Evolutionary conservation across 2,888 invertebrate genomes (phyloP).

Genomic region (Aelia acuminata): DNA sequence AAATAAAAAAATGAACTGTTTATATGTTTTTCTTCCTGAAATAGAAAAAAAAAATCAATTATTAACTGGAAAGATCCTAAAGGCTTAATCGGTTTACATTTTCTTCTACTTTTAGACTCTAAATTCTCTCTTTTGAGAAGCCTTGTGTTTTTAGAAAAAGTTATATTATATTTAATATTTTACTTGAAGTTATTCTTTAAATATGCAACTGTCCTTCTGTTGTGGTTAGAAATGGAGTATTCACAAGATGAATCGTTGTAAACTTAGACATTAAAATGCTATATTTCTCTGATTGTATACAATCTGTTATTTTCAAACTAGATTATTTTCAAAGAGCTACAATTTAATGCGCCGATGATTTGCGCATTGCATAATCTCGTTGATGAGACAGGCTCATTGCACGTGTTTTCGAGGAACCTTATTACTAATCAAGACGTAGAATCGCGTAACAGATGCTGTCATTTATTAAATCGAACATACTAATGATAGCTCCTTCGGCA

Average conservation of each 20-base stretch:
- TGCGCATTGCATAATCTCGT: neutral
- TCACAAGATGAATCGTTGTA: neutral
- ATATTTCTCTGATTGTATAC: neutral
- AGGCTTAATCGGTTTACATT: too few relatives aligned
- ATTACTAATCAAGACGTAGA: constrained; percentile 41
- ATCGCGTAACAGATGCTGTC: constrained; percentile 36
- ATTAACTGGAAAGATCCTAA: too few relatives aligned
- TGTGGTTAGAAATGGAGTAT: too few relatives aligned
- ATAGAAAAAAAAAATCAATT: too few relatives aligned
- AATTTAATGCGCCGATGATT: neutral
- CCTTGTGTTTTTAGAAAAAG: too few relatives aligned
- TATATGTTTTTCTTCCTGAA: too few relatives aligned
- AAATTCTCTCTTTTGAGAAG: too few relatives aligned
- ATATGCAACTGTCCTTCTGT: too few relatives aligned
- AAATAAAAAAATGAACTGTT: too few relatives aligned
- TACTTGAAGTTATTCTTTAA: too few relatives aligned
- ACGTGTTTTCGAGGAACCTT: constrained; percentile 26
- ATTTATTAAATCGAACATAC: constrained; percentile 39
- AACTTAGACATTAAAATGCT: neutral
- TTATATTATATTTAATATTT: too few relatives aligned
- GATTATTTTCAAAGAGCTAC: neutral
- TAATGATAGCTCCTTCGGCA: constrained; percentile 30
- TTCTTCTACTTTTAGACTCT: too few relatives aligned
- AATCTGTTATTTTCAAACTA: neutral
- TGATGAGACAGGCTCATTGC: constrained; percentile 33